Conservation (phyloP, 2,888 invertebrate species). For the Dryadula phaetusa region DNA sequence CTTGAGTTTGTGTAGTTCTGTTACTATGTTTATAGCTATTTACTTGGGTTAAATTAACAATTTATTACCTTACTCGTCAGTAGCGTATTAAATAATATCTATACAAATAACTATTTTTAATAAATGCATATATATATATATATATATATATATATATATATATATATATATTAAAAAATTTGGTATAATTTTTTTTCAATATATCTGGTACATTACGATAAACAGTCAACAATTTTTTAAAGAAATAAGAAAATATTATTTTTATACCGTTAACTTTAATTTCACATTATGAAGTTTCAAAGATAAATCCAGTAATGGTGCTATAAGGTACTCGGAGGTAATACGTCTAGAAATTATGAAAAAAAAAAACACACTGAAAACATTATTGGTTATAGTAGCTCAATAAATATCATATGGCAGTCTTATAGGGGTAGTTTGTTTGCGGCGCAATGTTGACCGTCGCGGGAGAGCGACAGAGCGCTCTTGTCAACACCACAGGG, state of each 20-base stretch:
- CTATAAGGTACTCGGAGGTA: too few relatives aligned
- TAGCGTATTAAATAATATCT: background rate
- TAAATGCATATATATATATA: too few relatives aligned
- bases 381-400: slow-evolving; percentile 49
- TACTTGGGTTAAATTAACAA: background rate
- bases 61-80: background rate
- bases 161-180: too few relatives aligned
- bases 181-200: too few relatives aligned
- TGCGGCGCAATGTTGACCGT: slow-evolving; percentile 66
- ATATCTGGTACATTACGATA: too few relatives aligned
- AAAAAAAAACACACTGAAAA: background rate
- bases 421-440: slow-evolving; percentile 57
- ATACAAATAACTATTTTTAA: too few relatives aligned
- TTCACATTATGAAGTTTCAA: too few relatives aligned
- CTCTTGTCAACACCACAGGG: slow-evolving; percentile 57
- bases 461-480: slow-evolving; percentile 62
- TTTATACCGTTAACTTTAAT: too few relatives aligned
- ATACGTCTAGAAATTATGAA: background rate
- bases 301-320: too few relatives aligned
- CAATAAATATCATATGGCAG: slow-evolving; percentile 62
- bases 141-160: too few relatives aligned
- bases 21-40: slow-evolving; percentile 14
- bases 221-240: too few relatives aligned
- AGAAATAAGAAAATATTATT: too few relatives aligned
- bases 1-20: slow-evolving; percentile 24